Base-by-base conservation (phyloP, 1,140 invertebrate genomes). In the Gonatopus flavifemur region DNA sequence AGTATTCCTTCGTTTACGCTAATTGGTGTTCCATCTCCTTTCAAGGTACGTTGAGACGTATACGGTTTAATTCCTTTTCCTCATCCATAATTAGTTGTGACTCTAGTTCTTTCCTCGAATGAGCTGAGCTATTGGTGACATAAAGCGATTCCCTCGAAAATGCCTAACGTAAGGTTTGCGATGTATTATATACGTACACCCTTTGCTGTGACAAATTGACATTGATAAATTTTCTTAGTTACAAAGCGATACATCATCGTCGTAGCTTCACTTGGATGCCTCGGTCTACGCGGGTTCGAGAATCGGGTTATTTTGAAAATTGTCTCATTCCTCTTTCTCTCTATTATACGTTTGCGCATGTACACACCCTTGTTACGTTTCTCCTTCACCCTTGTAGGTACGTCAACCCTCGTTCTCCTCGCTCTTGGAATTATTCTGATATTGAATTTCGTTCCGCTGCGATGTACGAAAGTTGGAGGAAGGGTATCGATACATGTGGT, bases 141-240 rank as follows among this genome's bases (percentile, higher is more conserved):
- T n/a, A n/a, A n/a, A n/a, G n/a, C n/a, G n/a, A n/a, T n/a, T n/a
- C n/a, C n/a, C n/a, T n/a, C n/a, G n/a, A n/a, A n/a, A n/a, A n/a
- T n/a, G n/a, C n/a, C n/a, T n/a, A n/a, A n/a, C n/a, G n/a, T n/a
- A n/a, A n/a, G n/a, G n/a, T n/a, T n/a, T n/a, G n/a, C n/a, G n/a
- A n/a, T n/a, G n/a, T n/a, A n/a, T n/a, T n/a, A n/a, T n/a, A n/a
- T n/a, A 53, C 24, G 38, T 53, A 35, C 31, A 49, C 39, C 25
- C 37, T 22, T 19, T 52, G 24, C 16, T 35, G 40, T 41, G 54
- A 48, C 52, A 56, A 63, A 64, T 63, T 63, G 62, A 63, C 60
- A 30, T 59, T 64, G 62, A 64, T 63, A 63, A 64, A 64, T 59
- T 56, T 50, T 43, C 45, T 63, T 59, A 50, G 52, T 64, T 59